These are phyloP conservation scores for Cyrtodaria siliqua DNA, from an alignment of 2,888 invertebrate species.

Conservation along the genomic window DNA sequence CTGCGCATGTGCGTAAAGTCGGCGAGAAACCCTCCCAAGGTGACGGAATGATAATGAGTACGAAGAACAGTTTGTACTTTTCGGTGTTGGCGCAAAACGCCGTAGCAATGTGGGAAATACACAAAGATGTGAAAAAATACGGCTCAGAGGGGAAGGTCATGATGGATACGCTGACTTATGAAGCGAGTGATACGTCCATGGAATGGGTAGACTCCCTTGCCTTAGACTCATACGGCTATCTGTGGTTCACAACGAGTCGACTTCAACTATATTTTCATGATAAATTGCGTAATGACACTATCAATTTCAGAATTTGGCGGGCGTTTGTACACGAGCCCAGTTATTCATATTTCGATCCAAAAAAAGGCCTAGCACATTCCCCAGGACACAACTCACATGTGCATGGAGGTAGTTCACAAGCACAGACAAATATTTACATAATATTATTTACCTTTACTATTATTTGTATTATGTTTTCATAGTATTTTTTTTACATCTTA, in stretches of 20 bases:
- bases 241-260: constrained; percentile 77
- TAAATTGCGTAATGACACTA: constrained; percentile 46
- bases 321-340: constrained; percentile 64
- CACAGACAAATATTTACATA: too few relatives aligned
- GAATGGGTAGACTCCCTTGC: constrained; percentile 77
- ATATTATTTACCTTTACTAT: too few relatives aligned
- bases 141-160: constrained; percentile 45
- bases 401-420: too few relatives aligned
- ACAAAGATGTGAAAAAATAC: constrained; percentile 56
- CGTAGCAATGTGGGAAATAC: constrained; percentile 70
- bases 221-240: constrained; percentile 69
- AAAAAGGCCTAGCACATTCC: too few relatives aligned
- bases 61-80: constrained; percentile 68
- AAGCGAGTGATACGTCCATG: constrained; percentile 64
- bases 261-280: constrained; percentile 63
- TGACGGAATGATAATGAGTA: constrained; percentile 72
- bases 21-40: constrained; percentile 70
- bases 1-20: constrained; percentile 56
- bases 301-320: constrained; percentile 62
- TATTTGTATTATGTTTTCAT: too few relatives aligned
- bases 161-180: constrained; percentile 56
- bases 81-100: constrained; percentile 69
- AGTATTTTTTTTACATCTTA: too few relatives aligned
- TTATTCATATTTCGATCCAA: constrained; percentile 54
- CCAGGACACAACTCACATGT: too few relatives aligned